Evolutionary conservation across 2,888 invertebrate species (phyloP), one percentile per base, ranked within the genome.

Genomic region (Congeria kusceri): DNA sequence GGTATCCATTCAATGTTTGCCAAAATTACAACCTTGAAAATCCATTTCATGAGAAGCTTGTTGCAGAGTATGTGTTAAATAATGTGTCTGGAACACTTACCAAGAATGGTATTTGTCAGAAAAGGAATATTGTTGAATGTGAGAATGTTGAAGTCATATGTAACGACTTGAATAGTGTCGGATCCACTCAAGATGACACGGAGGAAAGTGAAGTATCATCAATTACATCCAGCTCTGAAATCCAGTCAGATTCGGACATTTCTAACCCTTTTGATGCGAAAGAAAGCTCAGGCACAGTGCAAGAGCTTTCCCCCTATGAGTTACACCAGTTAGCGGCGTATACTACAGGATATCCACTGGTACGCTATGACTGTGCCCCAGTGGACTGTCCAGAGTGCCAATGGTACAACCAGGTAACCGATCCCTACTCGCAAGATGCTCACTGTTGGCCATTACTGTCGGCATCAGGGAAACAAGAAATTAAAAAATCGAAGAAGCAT

Each of bases 61-160:
- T 87, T 18, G 87, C 87, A 27, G 85, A 87, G 65, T 86, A 84
- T 82, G 80, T 88, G 61, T 78, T 91, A 27, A 91, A 91, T 80
- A 91, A 91, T 76, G 87, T 86, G 47, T 78, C 80, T 32, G 72
- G 80, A n/a, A 71, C 61, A 15, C 86, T 83, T 58, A 62, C 62
- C n/a, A 61, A 67, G n/a, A 73, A 68, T 32, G 68, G 65, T 56
- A 77, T 76, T 63, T 68, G 70, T 44, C 87, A 86, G 65, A 86
- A 87, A 56, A 86, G 83, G 63, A 90, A 83, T 70, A 90, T 91
- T 75, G 88, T 87, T 9, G 90, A 91, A 66, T 90, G 88, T 85
- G 88, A 90, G 47, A 92, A 91, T 78, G 89, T 92, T 23, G 91
- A 92, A 28, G 82, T 93, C 29, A 93, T 93, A 56, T 91, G 92